Base-by-base conservation (phyloP, 2,888 invertebrate species). In the Agapostemon virescens region DNA sequence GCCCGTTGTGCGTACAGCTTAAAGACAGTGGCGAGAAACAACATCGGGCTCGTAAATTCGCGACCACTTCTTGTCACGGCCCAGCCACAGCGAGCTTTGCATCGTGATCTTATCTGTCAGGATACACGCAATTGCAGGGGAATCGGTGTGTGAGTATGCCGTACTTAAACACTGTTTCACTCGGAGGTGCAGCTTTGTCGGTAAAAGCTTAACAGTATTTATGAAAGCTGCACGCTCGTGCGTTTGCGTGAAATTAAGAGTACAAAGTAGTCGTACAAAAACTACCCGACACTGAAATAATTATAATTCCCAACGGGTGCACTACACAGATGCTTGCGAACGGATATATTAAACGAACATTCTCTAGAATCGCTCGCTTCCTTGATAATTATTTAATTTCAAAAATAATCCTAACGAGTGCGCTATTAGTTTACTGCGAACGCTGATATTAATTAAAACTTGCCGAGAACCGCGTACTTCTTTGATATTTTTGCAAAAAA, bases 31-130 rank as follows among this genome's bases (percentile, higher is more conserved):
- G 72, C 36, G 11, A 69, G 69, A 36, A 72, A 63, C 13, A 52
- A 71, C 74, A 69, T 63, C 61, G 70, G 58, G 74, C 73, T 83
- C 83, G 86, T 84, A 86, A 86, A 84, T 84, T 86, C 76, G 74
- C 77, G 79, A 71, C 79, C 76, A 58, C 77, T 82, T 81, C 85
- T 83, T 83, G 81, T 77, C 84, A 77, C 68, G 76, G 63, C 58
- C 58, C 55, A 69, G 71, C 79, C 70, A n/a, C n/a, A 69, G 77
- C 79, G 68, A 77, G 76, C 72, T 81, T 79, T 69, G 84, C 82
- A 86, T 86, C 84, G 80, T 79, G 84, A 84, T 86, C 83, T 84
- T 86, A 86, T 86, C 84, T 40, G n/a, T 68, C 68, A 63, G 73
- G 58, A 81, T 83, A 76, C 73, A 69, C 74, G 76, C 84, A 78